phyloP scores from a whole-genome alignment of 2,888 invertebrate species.

The Tenthredo mesomela region DNA sequence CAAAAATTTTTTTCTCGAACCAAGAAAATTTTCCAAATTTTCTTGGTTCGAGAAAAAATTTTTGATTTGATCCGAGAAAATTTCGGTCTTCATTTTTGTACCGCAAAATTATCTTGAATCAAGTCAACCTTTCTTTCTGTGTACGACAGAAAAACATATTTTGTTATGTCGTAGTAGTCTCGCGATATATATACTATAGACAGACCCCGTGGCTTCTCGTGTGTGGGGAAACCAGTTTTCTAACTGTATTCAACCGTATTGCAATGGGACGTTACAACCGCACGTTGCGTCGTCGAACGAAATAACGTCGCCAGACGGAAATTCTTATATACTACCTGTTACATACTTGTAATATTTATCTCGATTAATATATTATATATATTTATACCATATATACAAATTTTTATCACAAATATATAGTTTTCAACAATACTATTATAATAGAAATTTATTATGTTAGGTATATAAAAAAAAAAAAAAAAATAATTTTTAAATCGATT shows the following conservation, averaged over 20 bases:
- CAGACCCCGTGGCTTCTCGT: not conserved
- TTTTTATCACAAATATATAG: not conserved
- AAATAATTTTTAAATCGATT: no score
- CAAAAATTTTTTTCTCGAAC: no score
- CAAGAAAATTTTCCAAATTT: no score
- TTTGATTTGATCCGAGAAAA: no score
- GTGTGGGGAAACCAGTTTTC: conserved; percentile 70
- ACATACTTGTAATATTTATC: not conserved
- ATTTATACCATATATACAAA: no score
- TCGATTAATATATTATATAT: not conserved
- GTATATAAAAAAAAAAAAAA: not conserved
- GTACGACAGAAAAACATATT: conserved; percentile 1
- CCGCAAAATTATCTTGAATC: no score
- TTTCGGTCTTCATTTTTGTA: no score
- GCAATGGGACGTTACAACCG: conserved; percentile 49
- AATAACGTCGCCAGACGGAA: conserved; percentile 21
- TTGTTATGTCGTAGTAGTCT: not conserved
- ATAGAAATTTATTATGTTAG: no score
- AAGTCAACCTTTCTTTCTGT: no score
- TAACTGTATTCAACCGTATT: conserved; percentile 68
- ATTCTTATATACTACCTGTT: not conserved
- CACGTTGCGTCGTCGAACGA: conserved; percentile 38
- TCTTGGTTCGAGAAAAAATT: no score
- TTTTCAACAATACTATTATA: no score
- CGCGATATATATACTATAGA: conserved; percentile 3